phyloP scores from a whole-genome alignment of 2,797 vertebrate species.

The Iguana delicatissima region DNA sequence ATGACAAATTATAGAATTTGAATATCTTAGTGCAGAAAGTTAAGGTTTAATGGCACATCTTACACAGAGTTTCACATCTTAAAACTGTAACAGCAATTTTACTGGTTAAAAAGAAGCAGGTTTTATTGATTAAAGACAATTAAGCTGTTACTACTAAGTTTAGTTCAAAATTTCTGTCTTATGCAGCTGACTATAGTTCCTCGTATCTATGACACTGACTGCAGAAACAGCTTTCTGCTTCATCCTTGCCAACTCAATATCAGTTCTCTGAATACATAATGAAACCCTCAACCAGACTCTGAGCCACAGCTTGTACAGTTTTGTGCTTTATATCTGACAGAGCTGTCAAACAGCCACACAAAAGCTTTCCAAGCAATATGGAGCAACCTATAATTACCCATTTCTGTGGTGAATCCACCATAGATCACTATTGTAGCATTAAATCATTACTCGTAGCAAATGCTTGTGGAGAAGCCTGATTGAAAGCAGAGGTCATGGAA shows the following conservation, averaged over 20 bases:
- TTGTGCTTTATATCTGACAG: slow-evolving; percentile 21
- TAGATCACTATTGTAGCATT: slow-evolving; percentile 33
- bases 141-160: slow-evolving; percentile 17
- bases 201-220: background rate
- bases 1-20: background rate
- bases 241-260: slow-evolving; percentile 6
- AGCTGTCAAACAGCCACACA: slow-evolving; percentile 31
- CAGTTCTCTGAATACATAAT: slow-evolving; percentile 32
- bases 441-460: slow-evolving; percentile 29
- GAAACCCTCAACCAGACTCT: slow-evolving; percentile 31
- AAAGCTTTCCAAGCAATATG: slow-evolving; percentile 24
- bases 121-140: background rate
- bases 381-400: slow-evolving; percentile 37
- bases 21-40: background rate
- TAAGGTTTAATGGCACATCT: background rate
- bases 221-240: slow-evolving; percentile 22
- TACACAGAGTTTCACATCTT: background rate
- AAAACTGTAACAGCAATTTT: background rate
- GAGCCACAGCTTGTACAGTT: background rate
- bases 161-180: slow-evolving; percentile 27
- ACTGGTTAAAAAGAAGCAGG: background rate
- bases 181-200: slow-evolving; percentile 13
- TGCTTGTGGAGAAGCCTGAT: slow-evolving; percentile 27
- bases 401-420: slow-evolving; percentile 37
- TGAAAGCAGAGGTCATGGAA: slow-evolving; percentile 32